Base-by-base conservation (phyloP, 2,797 vertebrate species). In the Triplophysa yarkandensis region DNA sequence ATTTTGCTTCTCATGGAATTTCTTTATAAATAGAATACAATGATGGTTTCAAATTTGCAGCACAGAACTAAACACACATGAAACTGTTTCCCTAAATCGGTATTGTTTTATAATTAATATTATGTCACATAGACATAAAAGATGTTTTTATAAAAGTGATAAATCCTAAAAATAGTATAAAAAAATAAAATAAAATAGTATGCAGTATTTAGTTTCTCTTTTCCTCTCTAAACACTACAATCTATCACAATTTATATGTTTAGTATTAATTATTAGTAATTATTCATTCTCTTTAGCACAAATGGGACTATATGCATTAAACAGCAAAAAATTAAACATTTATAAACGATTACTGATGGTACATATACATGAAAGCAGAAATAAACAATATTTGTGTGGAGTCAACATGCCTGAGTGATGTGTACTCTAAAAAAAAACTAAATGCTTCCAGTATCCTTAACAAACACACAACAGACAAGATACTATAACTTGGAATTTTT, bases 271-370 rank as follows among this genome's bases (percentile, higher is more conserved):
- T n/a, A 8, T 46, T 61, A 62, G 8, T 0, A 50, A 61, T 27
- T 1, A 48, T 25, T 57, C 66, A 57, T n/a, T 48, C 30, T 71
- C 25, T 19, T 46, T n/a, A 17, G n/a, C 54, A 70, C 58, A 70
- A 14, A 5, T 41, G 13, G 32, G 67, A 69, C 23, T 32, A 36
- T 69, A 43, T 57, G 27, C 57, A 58, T 58, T 43, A 69, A 43
- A 62, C 30, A 27, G 28, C 2, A 36, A 71, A 46, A 58, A 4
- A 23, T n/a, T 16, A 34, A 61, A 71, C 43, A 25, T 48, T 71
- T 62, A 62, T 50, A 50, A 10, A 28, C 14, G 21, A 71, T 71
- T 27, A 62, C 32, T 14, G 21, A 61, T 19, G 21, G 2, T 9
- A 36, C 21, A 52, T 11, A 19, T 5, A 39, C 27, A 5, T 6